Evolutionary conservation across 2,888 invertebrate genomes (phyloP), one percentile per base, ranked within the genome.

Genomic region (Salticus scenicus): DNA sequence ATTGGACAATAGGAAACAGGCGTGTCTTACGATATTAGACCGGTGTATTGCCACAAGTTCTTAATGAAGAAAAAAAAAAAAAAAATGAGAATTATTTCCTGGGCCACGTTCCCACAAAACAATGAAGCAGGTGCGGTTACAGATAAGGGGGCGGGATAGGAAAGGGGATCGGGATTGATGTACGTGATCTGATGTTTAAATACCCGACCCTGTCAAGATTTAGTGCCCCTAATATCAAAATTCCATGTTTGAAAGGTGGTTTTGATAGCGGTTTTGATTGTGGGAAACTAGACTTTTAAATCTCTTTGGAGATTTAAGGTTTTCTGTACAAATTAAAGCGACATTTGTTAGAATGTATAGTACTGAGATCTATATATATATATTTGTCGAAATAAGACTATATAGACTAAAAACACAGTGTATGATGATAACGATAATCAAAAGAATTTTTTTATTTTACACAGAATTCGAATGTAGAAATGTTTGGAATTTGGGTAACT

Each of bases 101-200:
- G 57, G 24, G 57, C 20, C 57, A 57, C 57, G 57, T 57, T 57
- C 57, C 57, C 57, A 57, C 57, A 57, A 57, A 57, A 57, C 57
- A 57, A 57, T 57, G 57, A 57, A 57, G 57, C 57, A 57, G 57
- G 57, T 57, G 57, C 57, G 24, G 57, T 57, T 57, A 57, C 57
- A 57, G 57, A 20, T 57, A 57, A 57, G 24, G 57, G 17, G 57
- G 57, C 57, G 57, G 57, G 57, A 4, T 7, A 20, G 24, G 57
- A 24, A 57, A 47, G 47, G 47, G 47, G 47, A 47, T 47, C 47
- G n/a, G 47, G 47, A 47, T 47, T 2, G 7, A 2, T 2, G 47
- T 47, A 47, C 57, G 57, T 57, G 57, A 57, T 24, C 57, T 57
- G 57, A 57, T 24, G 57, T 24, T 57, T 57, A 57, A 57, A 24